Percentiles rank a stretch among this genome's conserved stretches.
Evolutionary conservation across 30 jellyfish, hydroid and myxozoan genomes (phyloP).

Genomic region (Aurelia aurita complex sp. Pacific): DNA sequence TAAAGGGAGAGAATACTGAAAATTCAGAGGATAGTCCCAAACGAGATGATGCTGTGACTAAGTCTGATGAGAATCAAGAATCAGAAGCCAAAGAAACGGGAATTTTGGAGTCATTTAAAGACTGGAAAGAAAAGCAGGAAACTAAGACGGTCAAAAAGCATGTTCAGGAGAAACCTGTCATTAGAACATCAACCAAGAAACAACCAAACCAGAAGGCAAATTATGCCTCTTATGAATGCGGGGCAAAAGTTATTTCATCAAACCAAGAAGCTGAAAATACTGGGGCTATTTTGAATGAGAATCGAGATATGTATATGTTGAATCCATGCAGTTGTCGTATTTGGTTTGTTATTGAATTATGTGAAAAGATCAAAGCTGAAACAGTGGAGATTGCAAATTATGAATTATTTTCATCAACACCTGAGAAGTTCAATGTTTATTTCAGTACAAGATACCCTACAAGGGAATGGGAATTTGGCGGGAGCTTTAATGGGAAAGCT

Average conservation of each 20-base stretch:
- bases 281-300: conserved; percentile 87
- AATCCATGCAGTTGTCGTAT: conserved; percentile 90
- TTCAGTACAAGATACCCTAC: conserved; percentile 91
- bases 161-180: conserved; percentile 35
- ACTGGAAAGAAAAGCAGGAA: conserved; percentile 89
- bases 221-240: conserved; percentile 97
- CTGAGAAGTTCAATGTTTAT: conserved; percentile 74
- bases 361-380: conserved; percentile 91
- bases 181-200: conserved; percentile 9
- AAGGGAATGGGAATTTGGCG: conserved; percentile 93
- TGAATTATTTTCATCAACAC: conserved; percentile 97
- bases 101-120: conserved; percentile 77
- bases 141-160: conserved; percentile 33
- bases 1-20: not conserved
- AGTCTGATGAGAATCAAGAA: not conserved
- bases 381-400: conserved; percentile 91
- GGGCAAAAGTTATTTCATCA: conserved; percentile 95
- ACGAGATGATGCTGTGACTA: not conserved
- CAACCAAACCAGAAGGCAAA: conserved; percentile 61
- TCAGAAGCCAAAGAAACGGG: conserved; percentile 34
- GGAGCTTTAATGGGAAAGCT: conserved; percentile 60
- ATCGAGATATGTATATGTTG: conserved; percentile 94
- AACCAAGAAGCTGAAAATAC: conserved; percentile 78
- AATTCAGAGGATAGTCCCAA: not conserved
- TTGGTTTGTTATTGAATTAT: conserved; percentile 96